phyloP scores from a whole-genome alignment of 2,888 invertebrate genomes.

The Campaea margaritaria region DNA sequence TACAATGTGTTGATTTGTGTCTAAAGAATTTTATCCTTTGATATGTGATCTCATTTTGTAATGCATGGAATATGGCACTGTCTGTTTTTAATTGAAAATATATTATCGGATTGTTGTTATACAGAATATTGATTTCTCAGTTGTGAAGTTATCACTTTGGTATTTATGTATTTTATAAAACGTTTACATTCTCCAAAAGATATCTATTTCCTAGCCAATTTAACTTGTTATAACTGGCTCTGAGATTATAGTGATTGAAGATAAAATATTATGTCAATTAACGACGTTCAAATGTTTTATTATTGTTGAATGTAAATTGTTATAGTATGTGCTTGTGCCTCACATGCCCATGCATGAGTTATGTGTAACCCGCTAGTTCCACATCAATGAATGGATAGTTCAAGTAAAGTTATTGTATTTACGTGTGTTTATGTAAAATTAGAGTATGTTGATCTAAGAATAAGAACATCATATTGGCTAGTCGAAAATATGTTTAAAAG shows the following conservation, averaged over 20 bases:
- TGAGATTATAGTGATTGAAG: slow-evolving; percentile 47
- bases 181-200: slow-evolving; percentile 64
- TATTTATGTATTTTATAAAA: slow-evolving; percentile 78
- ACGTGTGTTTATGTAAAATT: slow-evolving; percentile 27
- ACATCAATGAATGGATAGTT: slow-evolving; percentile 41
- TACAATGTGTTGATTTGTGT: slow-evolving; percentile 70
- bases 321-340: slow-evolving; percentile 66
- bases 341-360: slow-evolving; percentile 61
- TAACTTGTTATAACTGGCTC: slow-evolving; percentile 55
- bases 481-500: slow-evolving; percentile 73
- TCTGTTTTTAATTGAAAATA: slow-evolving; percentile 50
- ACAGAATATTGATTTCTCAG: slow-evolving; percentile 58
- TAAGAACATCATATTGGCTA: slow-evolving; percentile 42
- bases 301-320: slow-evolving; percentile 58
- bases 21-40: slow-evolving; percentile 72
- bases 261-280: slow-evolving; percentile 74
- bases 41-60: slow-evolving; percentile 76
- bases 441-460: slow-evolving; percentile 28
- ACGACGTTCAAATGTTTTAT: slow-evolving; percentile 69
- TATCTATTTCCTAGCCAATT: slow-evolving; percentile 44
- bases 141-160: slow-evolving; percentile 66
- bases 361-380: slow-evolving; percentile 45
- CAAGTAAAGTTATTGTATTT: slow-evolving; percentile 25
- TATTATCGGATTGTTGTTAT: slow-evolving; percentile 58
- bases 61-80: slow-evolving; percentile 65